phyloP scores from a whole-genome alignment of 2,888 invertebrate species.

The Atrina japonica region DNA sequence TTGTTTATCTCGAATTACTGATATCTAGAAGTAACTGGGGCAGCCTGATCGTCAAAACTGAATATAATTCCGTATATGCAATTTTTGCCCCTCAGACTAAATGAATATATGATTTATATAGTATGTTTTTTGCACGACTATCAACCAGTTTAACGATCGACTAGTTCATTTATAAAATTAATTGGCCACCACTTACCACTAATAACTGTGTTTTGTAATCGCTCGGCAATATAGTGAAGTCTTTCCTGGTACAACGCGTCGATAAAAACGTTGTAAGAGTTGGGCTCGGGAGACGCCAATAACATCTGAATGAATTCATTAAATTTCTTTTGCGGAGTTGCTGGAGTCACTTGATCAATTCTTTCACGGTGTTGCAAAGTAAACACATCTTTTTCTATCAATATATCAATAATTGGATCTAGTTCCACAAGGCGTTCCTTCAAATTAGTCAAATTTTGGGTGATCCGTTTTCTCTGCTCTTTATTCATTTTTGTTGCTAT shows the following conservation, averaged over 20 bases:
- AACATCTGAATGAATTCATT: conserved; percentile 41
- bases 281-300: conserved; percentile 36
- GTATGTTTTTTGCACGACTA: no score
- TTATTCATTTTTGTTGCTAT: conserved; percentile 33
- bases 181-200: conserved; percentile 15
- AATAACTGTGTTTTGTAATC: conserved; percentile 40
- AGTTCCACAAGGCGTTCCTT: conserved; percentile 39
- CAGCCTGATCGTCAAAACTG: no score
- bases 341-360: conserved; percentile 34
- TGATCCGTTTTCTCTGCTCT: conserved; percentile 40
- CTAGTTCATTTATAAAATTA: no score
- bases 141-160: no score
- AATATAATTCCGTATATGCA: no score
- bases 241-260: conserved; percentile 37
- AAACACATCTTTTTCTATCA: conserved; percentile 41
- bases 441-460: conserved; percentile 42
- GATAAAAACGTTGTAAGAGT: conserved; percentile 34
- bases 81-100: no score
- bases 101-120: no score
- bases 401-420: conserved; percentile 38
- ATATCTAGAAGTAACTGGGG: no score
- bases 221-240: conserved; percentile 37
- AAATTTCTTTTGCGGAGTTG: conserved; percentile 37
- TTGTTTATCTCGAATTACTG: no score
- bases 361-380: conserved; percentile 29